Evolutionary conservation across 2,113 vertebrate species (phyloP).

Genomic region (Merops nubicus): DNA sequence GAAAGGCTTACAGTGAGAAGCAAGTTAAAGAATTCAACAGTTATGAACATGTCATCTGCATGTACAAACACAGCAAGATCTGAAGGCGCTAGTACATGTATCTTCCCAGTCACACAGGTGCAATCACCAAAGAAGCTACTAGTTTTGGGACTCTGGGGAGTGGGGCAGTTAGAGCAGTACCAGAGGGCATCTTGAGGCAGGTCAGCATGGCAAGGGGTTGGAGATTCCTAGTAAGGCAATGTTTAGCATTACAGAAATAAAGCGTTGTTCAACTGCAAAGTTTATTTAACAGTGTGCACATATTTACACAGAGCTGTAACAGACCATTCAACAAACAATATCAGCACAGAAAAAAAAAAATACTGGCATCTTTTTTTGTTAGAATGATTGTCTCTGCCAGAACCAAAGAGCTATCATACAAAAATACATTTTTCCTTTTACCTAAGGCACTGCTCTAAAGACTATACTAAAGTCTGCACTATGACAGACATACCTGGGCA

Average conservation of each 20-base stretch:
- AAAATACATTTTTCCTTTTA: conserved; percentile 77
- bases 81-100: neutral
- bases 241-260: conserved; percentile 33
- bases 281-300: conserved; percentile 86
- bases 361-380: conserved; percentile 47
- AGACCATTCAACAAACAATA: conserved; percentile 70
- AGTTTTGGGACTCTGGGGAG: neutral
- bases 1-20: neutral
- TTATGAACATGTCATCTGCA: rapidly evolving
- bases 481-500: neutral
- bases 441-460: conserved; percentile 88
- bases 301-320: conserved; percentile 84
- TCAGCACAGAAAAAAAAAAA: conserved; percentile 65
- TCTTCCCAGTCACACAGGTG: neutral
- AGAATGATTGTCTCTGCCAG: conserved; percentile 88
- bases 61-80: rapidly evolving
- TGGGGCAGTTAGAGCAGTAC: neutral
- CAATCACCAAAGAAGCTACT: neutral
- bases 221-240: neutral
- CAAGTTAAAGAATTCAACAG: neutral
- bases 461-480: conserved; percentile 53
- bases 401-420: conserved; percentile 76
- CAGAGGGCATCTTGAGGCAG: neutral
- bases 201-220: neutral
- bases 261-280: conserved; percentile 78